These are phyloP conservation scores for Tolmerus cingulatus DNA, from an alignment of 2,888 invertebrate genomes.

Conservation along the genomic window DNA sequence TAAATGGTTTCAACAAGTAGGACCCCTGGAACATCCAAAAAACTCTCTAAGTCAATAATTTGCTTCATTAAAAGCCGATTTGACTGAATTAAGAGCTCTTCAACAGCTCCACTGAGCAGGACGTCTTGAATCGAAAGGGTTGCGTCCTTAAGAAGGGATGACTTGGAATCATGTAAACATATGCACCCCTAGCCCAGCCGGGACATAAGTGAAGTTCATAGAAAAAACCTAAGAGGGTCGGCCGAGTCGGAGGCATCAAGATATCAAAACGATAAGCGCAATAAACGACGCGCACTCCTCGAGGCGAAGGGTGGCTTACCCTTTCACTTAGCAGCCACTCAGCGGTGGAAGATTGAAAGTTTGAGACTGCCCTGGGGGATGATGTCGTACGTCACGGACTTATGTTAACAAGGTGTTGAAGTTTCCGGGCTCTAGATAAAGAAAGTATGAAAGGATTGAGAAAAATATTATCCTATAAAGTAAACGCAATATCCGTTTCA, in stretches of 20 bases:
- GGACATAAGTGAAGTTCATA: background rate
- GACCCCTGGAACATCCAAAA: background rate
- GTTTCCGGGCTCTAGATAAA: background rate
- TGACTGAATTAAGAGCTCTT: background rate
- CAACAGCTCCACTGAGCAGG: background rate
- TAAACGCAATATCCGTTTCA: background rate
- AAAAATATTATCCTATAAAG: background rate
- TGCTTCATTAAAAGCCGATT: conserved; percentile 21
- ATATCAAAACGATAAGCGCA: conserved; percentile 26
- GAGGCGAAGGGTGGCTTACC: background rate
- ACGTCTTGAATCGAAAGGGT: background rate
- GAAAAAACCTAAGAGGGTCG: background rate
- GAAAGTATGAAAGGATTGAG: background rate
- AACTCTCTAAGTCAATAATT: background rate
- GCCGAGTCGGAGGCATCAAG: background rate
- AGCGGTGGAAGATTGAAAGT: background rate
- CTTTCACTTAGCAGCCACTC: background rate
- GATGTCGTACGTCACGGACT: conserved; percentile 39
- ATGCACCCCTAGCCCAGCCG: background rate
- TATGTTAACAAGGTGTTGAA: conserved; percentile 42
- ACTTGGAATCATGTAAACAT: background rate
- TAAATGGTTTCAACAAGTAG: background rate
- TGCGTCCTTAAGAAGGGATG: background rate
- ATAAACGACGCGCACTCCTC: conserved; percentile 7
- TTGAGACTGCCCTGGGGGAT: background rate